Conservation (phyloP, 2,113 vertebrate genomes). For the Sialia sialis region DNA sequence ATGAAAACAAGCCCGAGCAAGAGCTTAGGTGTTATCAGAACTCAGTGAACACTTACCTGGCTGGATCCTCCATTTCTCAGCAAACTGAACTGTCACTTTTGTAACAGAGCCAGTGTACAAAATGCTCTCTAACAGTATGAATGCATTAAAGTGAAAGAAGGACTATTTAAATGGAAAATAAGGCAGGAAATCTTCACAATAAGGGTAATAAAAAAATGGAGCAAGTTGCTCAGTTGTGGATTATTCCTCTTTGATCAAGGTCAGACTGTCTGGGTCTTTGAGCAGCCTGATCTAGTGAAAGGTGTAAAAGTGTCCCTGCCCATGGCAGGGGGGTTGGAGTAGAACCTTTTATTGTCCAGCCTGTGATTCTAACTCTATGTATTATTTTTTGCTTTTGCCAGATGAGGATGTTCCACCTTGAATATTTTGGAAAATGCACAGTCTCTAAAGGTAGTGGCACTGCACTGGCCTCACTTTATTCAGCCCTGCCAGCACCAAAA, state of each 20-base stretch:
- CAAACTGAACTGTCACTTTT: background rate
- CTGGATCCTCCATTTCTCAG: background rate
- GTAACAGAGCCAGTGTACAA: background rate
- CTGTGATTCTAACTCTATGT: background rate
- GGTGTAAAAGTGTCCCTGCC: background rate
- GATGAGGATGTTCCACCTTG: background rate
- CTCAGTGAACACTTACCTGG: background rate
- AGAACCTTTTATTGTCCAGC: background rate
- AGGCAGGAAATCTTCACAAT: background rate
- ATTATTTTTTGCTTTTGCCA: background rate
- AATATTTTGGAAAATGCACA: background rate
- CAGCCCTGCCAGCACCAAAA: background rate
- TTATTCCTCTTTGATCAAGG: background rate
- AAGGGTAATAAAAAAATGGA: background rate
- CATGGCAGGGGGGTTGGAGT: rapidly evolving
- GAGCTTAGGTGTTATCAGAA: background rate
- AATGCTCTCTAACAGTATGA: background rate
- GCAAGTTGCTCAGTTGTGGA: background rate
- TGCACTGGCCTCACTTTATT: background rate
- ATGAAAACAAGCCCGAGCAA: background rate
- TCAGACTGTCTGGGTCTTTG: background rate
- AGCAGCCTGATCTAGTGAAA: background rate
- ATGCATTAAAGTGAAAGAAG: background rate
- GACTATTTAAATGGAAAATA: background rate
- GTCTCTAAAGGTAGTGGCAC: background rate